Evolutionary conservation across 2,888 invertebrate genomes (phyloP), one percentile per base, ranked within the genome.

Genomic region (Cephonodes hylas): DNA sequence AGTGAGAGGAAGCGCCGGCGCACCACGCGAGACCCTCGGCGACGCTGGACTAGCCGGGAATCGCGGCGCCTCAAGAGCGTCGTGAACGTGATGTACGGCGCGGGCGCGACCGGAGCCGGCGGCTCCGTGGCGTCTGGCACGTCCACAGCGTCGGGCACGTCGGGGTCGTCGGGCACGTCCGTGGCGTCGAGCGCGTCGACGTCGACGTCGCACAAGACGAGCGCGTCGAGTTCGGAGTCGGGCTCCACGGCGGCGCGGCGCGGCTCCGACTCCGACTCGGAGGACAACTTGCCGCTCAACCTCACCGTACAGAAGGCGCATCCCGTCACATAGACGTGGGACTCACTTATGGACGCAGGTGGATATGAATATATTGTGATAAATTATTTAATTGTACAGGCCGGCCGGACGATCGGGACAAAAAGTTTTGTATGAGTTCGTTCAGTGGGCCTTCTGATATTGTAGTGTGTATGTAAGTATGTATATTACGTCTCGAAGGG

Each of bases 71-170:
- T 6, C 22, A 46, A 2, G 13, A 23, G 15, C 44, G 58, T 27
- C 10, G 57, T n/a, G 38, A 46, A 46, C 18, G 23, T 5, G 18
- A 57, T 63, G 63, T 20, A 63, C 48, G 48, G 8, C 67, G 71
- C 66, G 72, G 80, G 83, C 69, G 85, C 85, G 72, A 81, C 63
- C 62, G 88, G 74, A n/a, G n/a, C n/a, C 38, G 68, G 83, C 86
- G 85, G 82, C 87, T 91, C 83, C 86, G 75, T 72, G 91, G 91
- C 77, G 89, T 91, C 64, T 89, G 91, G 45, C 87, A 80, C 69
- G 84, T 88, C 20, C 22, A 8, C 20, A 2, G 8, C 44, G 44
- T 44, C 63, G 44, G 20, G 46, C 20, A 20, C 38, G 23, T 58
- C 44, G 38, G 64, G 45, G 15, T 59, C 20, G 42, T 38, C 59